Base-by-base conservation (phyloP, 2,888 invertebrate genomes). In the Polydrusus cervinus region DNA sequence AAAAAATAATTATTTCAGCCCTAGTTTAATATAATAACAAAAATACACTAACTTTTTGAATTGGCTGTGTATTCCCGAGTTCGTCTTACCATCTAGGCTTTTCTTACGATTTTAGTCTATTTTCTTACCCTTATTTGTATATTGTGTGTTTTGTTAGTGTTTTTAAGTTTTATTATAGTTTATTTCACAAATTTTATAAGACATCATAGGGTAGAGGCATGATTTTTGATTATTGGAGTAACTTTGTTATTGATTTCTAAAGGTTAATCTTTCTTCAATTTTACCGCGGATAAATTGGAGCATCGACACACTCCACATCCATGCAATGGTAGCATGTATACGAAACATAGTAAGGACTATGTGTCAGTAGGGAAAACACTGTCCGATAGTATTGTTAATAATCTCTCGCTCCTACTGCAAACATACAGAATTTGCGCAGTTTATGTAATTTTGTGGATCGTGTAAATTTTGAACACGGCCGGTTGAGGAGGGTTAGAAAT, bases 111-210 rank as follows among this genome's bases (percentile, higher is more conserved):
- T 18, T 60, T 60, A 60, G 57, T 60, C 57, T 40, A 38, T 60
- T 60, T 60, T 57, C 38, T 60, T 60, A 38, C 57, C 18, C 18
- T 38, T 60, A 38, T 55, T 55, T 55, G 55, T 55, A 55, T 55
- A 60, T 53, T 53, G 11, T n/a, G 30, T 53, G 53, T 53, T 53
- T 30, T 60, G 57, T 60, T 60, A 10, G 57, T 10, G 38, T 60
- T 38, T 53, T 60, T 60, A 60, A 60, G 57, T 60, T 60, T 60
- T 60, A 38, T 60, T 60, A 18, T 60, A 60, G 57, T 60, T 60
- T 60, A 60, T 60, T 60, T 16, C 18, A 16, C 18, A 38, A 40
- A 60, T 60, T 60, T 60, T 60, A 60, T 60, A 55, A 7, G n/a
- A 60, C 38, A 60, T 11, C 3, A n/a, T 16, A 53, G 11, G 47